Base-by-base conservation (phyloP, 2,113 vertebrate species). In the Protobothrops mucrosquamatus region DNA sequence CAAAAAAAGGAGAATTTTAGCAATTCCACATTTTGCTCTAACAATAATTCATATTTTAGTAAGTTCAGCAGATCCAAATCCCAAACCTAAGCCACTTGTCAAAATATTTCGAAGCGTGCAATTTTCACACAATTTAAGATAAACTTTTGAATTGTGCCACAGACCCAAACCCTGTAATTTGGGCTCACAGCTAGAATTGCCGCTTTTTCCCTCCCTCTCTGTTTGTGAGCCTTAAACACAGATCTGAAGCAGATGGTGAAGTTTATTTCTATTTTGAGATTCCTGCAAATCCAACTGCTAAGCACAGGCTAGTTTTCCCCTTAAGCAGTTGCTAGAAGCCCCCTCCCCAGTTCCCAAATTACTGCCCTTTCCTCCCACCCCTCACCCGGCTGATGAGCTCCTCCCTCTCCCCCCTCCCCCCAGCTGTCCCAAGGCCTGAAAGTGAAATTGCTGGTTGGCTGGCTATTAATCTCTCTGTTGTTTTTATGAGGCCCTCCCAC, bases 401-500 rank as follows among this genome's bases (percentile, higher is more conserved):
- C 15, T 23, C 59, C 8, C 4, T 61, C 15, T 3, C 46, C 34
- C 46, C 11, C 51, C 22, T 8, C 61, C 56, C 69, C 56, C 48
- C 86, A 89, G 74, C 88, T 85, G 46, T 86, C 55, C 93, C 20
- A 8, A 86, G 88, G 15, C 26, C 86, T 85, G 64, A 57, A 61
- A 86, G 74, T 39, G 56, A 92, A 86, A 52, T 86, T 34, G 46
- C 88, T 86, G 10, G 46, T 81, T 90, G 11, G 39, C 43, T 54
- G 20, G 91, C 55, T 26, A 92, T 92, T 85, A 92, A 94, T 94
- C 93, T 89, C 48, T 46, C 88, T 87, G 91, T 61, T 94, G 91
- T 64, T 92, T 94, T 94, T 90, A 92, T 9, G 91, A 69, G 74
- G 69, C 26, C 29, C 74, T 55, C 87, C 55, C 74, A 5, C 91